Conservation (phyloP, 2,797 vertebrate species). For the Rhinatrema bivittatum region DNA sequence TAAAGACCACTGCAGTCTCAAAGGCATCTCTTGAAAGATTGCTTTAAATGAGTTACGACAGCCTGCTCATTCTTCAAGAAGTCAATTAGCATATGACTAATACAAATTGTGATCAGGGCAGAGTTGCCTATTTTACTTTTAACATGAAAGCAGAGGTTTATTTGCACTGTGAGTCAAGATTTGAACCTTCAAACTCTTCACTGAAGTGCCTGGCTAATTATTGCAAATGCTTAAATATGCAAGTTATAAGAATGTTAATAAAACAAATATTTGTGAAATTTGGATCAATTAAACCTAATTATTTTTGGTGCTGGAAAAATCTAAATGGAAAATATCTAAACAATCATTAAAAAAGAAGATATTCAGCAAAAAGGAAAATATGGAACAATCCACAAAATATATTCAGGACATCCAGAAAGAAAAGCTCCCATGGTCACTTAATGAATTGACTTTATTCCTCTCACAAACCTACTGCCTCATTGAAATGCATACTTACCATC, state of each 20-base stretch:
- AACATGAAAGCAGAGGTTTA: conserved; percentile 10
- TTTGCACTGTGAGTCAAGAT: conserved; percentile 6
- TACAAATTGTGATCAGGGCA: conserved; percentile 10
- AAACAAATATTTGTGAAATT: conserved; percentile 24
- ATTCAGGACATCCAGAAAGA: too few relatives aligned
- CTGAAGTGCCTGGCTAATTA: conserved; percentile 22
- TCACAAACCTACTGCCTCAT: too few relatives aligned
- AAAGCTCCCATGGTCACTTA: too few relatives aligned
- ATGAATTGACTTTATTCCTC: too few relatives aligned
- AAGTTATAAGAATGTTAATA: conserved; percentile 7
- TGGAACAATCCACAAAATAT: too few relatives aligned
- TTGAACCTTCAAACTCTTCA: conserved; percentile 3
- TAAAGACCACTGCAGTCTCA: background rate
- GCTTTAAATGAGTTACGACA: conserved; percentile 37
- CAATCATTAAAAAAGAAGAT: too few relatives aligned
- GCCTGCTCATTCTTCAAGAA: conserved; percentile 25
- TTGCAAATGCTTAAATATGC: conserved; percentile 19
- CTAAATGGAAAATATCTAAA: too few relatives aligned
- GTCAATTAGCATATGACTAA: conserved; percentile 44
- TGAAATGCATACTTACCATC: too few relatives aligned
- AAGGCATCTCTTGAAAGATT: background rate
- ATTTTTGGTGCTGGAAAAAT: too few relatives aligned
- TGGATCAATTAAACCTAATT: too few relatives aligned
- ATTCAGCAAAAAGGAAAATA: too few relatives aligned
- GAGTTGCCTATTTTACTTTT: conserved; percentile 5